A percentile compares a stretch with the other conserved stretches of the same genome.
phyloP scores from a whole-genome alignment of 2,888 invertebrate genomes.

The Brenthis hecate region DNA sequence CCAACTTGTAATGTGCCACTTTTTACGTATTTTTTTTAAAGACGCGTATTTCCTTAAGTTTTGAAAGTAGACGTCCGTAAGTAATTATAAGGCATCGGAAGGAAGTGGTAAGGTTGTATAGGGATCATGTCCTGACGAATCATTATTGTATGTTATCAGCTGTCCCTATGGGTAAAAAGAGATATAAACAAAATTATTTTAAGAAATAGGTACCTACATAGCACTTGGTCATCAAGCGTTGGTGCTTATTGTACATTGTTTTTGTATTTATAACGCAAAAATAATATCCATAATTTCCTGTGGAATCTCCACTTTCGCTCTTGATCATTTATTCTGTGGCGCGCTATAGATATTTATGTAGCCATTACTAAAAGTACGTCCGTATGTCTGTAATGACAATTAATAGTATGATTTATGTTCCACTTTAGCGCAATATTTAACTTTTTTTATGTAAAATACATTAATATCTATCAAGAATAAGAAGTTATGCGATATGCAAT shows the following conservation, averaged over 20 bases:
- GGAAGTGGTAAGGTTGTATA: constrained; percentile 72
- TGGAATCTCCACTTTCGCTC: constrained; percentile 7
- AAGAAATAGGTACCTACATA: background rate
- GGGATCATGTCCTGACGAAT: constrained; percentile 67
- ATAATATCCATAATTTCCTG: constrained; percentile 9
- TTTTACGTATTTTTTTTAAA: constrained; percentile 18
- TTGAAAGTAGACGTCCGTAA: constrained; percentile 36
- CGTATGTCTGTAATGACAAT: too few relatives aligned
- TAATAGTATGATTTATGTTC: too few relatives aligned
- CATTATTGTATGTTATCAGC: constrained; percentile 55
- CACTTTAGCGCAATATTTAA: background rate
- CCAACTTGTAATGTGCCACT: constrained; percentile 18
- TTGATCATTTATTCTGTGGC: background rate
- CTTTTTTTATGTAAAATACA: background rate
- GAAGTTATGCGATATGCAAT: constrained; percentile 9
- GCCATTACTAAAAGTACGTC: too few relatives aligned
- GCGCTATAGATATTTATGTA: background rate
- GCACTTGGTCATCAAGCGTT: constrained; percentile 7
- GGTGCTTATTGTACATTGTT: constrained; percentile 5
- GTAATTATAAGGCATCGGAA: constrained; percentile 77
- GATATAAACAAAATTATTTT: constrained; percentile 12
- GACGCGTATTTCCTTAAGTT: constrained; percentile 27
- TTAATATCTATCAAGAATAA: constrained; percentile 1
- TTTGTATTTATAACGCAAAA: constrained; percentile 9
- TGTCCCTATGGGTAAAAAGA: constrained; percentile 1